phyloP scores from a whole-genome alignment of 2,113 vertebrate genomes.

The Microcebus ravelobensis region DNA sequence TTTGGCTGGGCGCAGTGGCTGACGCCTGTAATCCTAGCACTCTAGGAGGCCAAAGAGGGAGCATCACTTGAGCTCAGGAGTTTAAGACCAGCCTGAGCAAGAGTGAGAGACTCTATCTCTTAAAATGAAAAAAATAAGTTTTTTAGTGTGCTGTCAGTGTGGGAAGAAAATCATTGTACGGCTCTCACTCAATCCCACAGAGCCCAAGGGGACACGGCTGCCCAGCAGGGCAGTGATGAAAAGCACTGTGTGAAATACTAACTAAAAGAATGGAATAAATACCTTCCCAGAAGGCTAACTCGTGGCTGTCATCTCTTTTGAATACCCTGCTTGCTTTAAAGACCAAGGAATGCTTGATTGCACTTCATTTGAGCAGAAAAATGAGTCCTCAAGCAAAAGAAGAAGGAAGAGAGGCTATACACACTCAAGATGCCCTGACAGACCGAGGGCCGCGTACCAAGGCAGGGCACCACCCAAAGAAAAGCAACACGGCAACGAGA shows the following conservation, averaged over 20 bases:
- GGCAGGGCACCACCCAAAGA: neutral
- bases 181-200: neutral
- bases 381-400: neutral
- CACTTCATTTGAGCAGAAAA: neutral
- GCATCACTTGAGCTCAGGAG: too few relatives aligned
- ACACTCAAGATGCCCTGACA: neutral
- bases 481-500: neutral
- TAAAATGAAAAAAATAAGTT: too few relatives aligned
- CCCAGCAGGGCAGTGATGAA: neutral
- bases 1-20: neutral
- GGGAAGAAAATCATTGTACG: too few relatives aligned
- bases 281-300: neutral
- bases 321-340: neutral
- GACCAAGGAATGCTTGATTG: neutral
- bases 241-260: neutral
- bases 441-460: neutral
- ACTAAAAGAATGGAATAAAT: neutral
- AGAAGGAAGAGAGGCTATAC: neutral
- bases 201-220: neutral
- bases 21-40: too few relatives aligned
- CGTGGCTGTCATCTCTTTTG: fast-evolving
- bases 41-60: too few relatives aligned
- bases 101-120: too few relatives aligned
- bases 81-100: too few relatives aligned
- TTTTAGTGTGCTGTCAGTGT: too few relatives aligned